Percentiles rank a stretch among this genome's conserved stretches.
Evolutionary conservation across 2,113 vertebrate species (phyloP).

Genomic region (Pelodiscus sinensis): DNA sequence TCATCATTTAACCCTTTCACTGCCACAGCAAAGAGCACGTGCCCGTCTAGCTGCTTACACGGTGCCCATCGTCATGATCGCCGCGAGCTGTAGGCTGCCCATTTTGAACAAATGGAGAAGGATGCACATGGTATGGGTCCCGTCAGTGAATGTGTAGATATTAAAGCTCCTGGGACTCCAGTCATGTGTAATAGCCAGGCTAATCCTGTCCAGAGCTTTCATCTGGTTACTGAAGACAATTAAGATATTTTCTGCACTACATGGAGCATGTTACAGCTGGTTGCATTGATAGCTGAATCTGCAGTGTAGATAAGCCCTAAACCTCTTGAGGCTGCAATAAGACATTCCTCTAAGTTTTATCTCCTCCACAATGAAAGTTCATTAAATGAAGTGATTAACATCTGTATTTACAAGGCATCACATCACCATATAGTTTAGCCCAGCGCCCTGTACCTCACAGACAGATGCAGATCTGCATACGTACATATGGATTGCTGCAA

Average conservation of each 20-base stretch:
- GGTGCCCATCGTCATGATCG: accelerated
- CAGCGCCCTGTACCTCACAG: accelerated
- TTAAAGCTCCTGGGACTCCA: background rate
- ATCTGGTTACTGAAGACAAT: background rate
- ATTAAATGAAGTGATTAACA: accelerated
- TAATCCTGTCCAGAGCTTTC: background rate
- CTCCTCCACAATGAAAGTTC: background rate
- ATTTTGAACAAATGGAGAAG: background rate
- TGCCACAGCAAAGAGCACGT: background rate
- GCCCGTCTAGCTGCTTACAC: background rate
- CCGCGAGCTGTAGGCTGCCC: background rate
- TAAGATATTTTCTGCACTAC: background rate
- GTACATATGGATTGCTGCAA: background rate
- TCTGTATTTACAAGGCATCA: background rate
- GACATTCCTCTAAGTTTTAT: background rate
- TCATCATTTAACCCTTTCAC: background rate
- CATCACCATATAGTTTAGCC: background rate
- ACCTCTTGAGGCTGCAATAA: background rate
- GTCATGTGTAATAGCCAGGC: background rate
- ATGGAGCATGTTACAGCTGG: background rate
- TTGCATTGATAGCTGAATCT: background rate
- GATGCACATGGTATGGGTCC: background rate
- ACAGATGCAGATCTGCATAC: background rate
- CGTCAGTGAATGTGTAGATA: background rate
- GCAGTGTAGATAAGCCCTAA: background rate